Percentiles rank a stretch among this genome's conserved stretches.
These are phyloP conservation scores for Notiomystis cincta DNA, from an alignment of 2,113 vertebrate genomes.

Conservation along the genomic window DNA sequence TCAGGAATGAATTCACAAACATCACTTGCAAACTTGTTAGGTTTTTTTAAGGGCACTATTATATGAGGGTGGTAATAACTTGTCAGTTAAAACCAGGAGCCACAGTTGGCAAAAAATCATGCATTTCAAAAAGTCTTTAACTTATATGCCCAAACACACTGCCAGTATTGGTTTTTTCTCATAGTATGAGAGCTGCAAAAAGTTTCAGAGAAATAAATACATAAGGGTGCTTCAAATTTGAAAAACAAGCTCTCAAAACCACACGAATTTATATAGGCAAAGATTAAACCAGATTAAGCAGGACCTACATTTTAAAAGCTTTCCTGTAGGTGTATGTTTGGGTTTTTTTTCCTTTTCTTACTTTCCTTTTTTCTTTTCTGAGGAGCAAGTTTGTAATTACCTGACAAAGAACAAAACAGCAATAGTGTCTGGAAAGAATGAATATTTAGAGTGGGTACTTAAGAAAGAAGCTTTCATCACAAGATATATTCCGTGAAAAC, in stretches of 20 bases:
- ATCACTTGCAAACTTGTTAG: neutral
- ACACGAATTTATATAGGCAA: neutral
- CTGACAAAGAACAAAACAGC: slow-evolving; percentile 23
- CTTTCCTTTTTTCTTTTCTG: neutral
- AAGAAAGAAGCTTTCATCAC: slow-evolving; percentile 45
- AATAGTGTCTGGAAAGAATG: slow-evolving; percentile 44
- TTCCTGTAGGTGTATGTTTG: neutral
- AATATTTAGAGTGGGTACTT: slow-evolving; percentile 37
- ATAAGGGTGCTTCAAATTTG: neutral
- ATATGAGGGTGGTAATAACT: neutral
- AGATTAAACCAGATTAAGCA: slow-evolving; percentile 12
- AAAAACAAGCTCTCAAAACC: neutral
- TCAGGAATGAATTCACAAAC: slow-evolving; percentile 21
- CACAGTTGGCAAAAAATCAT: neutral
- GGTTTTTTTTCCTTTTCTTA: neutral
- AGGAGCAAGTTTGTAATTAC: slow-evolving; percentile 11
- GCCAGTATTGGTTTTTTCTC: neutral
- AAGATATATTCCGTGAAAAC: slow-evolving; percentile 42
- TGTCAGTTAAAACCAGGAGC: neutral
- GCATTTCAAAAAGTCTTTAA: neutral
- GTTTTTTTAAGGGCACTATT: neutral
- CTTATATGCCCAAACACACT: neutral
- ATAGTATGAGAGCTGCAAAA: neutral
- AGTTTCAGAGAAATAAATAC: neutral
- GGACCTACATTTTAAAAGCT: neutral